Conservation (phyloP, 2,113 vertebrate species). For the Pungitius pungitius region DNA sequence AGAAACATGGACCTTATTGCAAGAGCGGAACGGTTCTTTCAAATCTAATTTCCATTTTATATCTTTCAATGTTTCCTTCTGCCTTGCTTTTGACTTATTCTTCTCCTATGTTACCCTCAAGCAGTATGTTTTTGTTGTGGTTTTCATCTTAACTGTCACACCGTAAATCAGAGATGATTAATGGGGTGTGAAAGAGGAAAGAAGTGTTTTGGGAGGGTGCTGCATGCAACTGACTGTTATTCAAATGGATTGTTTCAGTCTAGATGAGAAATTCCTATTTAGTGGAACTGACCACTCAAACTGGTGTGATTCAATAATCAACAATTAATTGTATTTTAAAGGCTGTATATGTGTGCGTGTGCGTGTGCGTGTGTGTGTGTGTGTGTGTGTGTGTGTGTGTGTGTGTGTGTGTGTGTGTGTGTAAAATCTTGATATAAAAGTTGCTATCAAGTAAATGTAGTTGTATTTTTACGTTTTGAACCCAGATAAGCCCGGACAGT, state of each 20-base stretch:
- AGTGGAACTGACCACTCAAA: not conserved
- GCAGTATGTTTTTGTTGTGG: not conserved
- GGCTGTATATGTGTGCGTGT: too few relatives aligned
- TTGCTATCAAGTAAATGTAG: not conserved
- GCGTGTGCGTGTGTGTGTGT: too few relatives aligned
- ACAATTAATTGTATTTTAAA: not conserved
- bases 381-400: too few relatives aligned
- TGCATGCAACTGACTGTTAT: not conserved
- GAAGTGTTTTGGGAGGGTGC: not conserved
- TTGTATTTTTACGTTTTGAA: too few relatives aligned
- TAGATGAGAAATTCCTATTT: not conserved
- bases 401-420: not conserved
- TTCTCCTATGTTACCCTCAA: not conserved
- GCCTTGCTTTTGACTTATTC: constrained; percentile 1
- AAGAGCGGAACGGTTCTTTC: constrained; percentile 12
- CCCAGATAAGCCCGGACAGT: too few relatives aligned
- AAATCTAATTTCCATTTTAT: constrained; percentile 12
- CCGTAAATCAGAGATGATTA: not conserved
- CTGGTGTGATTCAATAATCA: not conserved
- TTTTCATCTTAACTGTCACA: not conserved
- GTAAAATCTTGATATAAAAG: not conserved
- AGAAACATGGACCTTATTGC: constrained; percentile 6
- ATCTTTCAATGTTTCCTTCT: constrained; percentile 1
- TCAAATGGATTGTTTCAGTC: not conserved
- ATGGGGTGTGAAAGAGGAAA: not conserved